Evolutionary conservation across 2,797 vertebrate species (phyloP), one percentile per base, ranked within the genome.

Genomic region (Pitangus sulphuratus): DNA sequence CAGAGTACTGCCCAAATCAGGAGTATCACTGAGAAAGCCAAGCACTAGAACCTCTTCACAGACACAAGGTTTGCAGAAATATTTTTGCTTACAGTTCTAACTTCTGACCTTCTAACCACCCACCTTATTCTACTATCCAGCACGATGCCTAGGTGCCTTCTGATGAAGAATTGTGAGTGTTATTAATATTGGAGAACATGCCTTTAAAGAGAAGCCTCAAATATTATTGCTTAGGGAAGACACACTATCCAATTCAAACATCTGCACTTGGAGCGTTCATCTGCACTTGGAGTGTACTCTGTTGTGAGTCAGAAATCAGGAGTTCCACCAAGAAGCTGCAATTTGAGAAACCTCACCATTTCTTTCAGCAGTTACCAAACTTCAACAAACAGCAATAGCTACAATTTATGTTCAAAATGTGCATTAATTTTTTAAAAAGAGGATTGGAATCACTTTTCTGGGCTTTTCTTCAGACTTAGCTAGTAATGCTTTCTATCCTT

Each of bases 371-470:
- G 21, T 50, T 54, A 44, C 31, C 44, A 31, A 86, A 64, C 42
- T 71, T 68, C 26, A 83, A 57, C 19, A 45, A 81, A 81, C 7
- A 39, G 5, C 15, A 86, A 64, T 2, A 81, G 25, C 25, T 28
- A 56, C 68, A 65, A 57, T 45, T 50, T 62, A 24, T 12, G 28
- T 44, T 79, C 51, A 79, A 91, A 94, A 54, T 17, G 51, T 1
- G 24, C 6, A 11, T 15, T 24, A 0, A 13, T 42, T 60, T 56
- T n/a, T 14, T 0, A 0, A 3, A 26, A 58, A 37, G 6, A 47
- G 4, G 21, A 71, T 25, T 65, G 9, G 12, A 81, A n/a, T 57
- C 83, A 54, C 15, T 82, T 87, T 37, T 57, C 13, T 58, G 45
- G 42, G 39, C 24, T 84, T 83, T 62, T 47, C 19, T 45, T 78